Evolutionary conservation across 2,888 invertebrate species (phyloP).

Genomic region (Nysson spinosus): DNA sequence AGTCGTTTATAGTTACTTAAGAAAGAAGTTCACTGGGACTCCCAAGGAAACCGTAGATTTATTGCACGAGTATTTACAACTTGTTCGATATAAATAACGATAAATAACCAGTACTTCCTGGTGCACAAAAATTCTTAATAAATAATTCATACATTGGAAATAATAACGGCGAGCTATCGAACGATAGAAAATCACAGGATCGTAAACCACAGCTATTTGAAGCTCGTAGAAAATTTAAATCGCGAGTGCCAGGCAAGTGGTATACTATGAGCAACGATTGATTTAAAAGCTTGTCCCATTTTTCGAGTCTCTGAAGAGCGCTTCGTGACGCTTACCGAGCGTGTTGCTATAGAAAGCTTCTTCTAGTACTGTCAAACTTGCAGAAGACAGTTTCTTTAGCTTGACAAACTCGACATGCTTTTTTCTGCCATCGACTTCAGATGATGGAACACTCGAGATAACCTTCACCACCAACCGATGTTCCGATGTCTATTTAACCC

Average conservation of each 20-base stretch:
- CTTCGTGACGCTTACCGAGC: conserved; percentile 31
- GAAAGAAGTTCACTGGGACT: not conserved
- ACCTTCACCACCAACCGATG: no score
- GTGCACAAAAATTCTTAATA: conserved; percentile 2
- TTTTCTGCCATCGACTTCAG: no score
- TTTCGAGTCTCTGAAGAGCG: conserved; percentile 32
- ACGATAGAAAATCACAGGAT: not conserved
- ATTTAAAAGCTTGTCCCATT: conserved; percentile 47
- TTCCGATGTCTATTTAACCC: no score
- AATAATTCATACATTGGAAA: conserved; percentile 37
- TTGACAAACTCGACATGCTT: conserved; percentile 6
- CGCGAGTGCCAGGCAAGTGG: conserved; percentile 6
- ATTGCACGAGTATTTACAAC: conserved; percentile 3
- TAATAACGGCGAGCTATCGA: conserved; percentile 15
- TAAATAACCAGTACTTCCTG: not conserved
- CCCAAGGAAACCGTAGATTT: not conserved
- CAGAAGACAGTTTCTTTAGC: conserved; percentile 8
- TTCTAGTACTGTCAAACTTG: conserved; percentile 21
- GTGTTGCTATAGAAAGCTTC: conserved; percentile 35
- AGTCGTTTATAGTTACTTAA: no score
- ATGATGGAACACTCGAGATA: not conserved
- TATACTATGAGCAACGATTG: conserved; percentile 32
- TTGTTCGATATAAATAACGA: not conserved
- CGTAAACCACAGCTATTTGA: not conserved
- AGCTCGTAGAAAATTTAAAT: conserved; percentile 30